Base-by-base conservation (phyloP, 2,113 vertebrate species). In the Lophius piscatorius region DNA sequence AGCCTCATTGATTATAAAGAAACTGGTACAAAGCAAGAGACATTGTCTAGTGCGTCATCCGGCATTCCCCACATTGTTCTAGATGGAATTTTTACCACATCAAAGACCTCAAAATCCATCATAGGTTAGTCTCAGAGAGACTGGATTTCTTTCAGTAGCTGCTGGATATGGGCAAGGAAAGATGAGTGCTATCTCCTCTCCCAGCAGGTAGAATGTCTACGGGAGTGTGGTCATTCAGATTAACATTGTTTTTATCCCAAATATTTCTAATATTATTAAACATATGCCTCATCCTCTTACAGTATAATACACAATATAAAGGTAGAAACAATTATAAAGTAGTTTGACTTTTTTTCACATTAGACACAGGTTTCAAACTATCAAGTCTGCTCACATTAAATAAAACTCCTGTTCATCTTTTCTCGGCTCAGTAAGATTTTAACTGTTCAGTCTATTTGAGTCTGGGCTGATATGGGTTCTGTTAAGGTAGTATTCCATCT, bases 121-220 rank as follows among this genome's bases (percentile, higher is more conserved):
- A 49, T 42, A 16, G 28, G 8, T 5, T 13, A 26, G 35, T 49
- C 17, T 49, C 36, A 52, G 66, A 57, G 40, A 51, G 68, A 67
- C 70, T 75, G 76, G 78, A 79, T 80, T 76, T 77, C 72, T 56
- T 34, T 14, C 34, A 70, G 56, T 40, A 50, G 26, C 16, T 46
- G 13, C 21, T 49, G 46, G 33, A 66, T 75, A 76, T 76, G 80
- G 81, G 85, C 86, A 90, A 72, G 77, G 71, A 89, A 88, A 74
- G 64, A 63, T 13, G 14, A 9, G 33, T 44, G 55, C 33, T 39
- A 80, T 80, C 76, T 59, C 78, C 81, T 73, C 63, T 74, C 35
- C 29, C 40, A 45, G 34, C 18, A 20, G 39, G 40, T 49, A 64
- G 16, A 47, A 6, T 45, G 26, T 62, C 40, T 55, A 12, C 47